Conservation (phyloP, 2,113 vertebrate genomes). For the Oryzias celebensis region DNA sequence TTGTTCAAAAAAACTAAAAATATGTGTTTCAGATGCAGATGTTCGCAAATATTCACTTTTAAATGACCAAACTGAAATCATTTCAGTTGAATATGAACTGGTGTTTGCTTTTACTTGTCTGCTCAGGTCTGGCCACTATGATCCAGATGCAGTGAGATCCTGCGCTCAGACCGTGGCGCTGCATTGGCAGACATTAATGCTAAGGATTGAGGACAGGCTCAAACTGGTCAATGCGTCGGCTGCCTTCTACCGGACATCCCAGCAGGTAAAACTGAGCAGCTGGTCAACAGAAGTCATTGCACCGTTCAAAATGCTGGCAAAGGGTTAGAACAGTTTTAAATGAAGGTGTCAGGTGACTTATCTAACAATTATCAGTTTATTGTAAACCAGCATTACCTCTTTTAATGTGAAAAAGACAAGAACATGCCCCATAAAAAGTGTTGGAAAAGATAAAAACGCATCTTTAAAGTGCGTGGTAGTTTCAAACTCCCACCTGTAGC, state of each 20-base stretch:
- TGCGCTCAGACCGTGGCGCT: slow-evolving; percentile 96
- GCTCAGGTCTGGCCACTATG: slow-evolving; percentile 89
- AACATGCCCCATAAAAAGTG: no score
- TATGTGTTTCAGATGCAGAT: no score
- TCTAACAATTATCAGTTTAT: no score
- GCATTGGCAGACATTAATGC: slow-evolving; percentile 98
- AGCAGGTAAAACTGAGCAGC: slow-evolving; percentile 83
- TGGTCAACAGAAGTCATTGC: not conserved
- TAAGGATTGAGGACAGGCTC: slow-evolving; percentile 96
- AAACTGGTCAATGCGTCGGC: slow-evolving; percentile 97
- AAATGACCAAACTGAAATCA: not conserved
- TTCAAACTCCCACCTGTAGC: no score
- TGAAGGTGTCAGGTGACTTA: no score
- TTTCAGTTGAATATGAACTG: not conserved
- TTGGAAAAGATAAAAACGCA: no score
- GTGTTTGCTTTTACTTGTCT: not conserved
- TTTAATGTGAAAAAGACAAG: no score
- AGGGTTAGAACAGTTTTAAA: no score
- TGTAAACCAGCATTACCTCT: no score
- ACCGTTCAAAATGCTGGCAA: not conserved
- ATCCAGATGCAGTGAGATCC: slow-evolving; percentile 90
- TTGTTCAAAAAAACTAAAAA: no score
- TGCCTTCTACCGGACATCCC: slow-evolving; percentile 97
- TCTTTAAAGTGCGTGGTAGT: no score
- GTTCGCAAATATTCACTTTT: not conserved